Base-by-base conservation (phyloP, 2,888 invertebrate genomes). In the Campoplex nolae region DNA sequence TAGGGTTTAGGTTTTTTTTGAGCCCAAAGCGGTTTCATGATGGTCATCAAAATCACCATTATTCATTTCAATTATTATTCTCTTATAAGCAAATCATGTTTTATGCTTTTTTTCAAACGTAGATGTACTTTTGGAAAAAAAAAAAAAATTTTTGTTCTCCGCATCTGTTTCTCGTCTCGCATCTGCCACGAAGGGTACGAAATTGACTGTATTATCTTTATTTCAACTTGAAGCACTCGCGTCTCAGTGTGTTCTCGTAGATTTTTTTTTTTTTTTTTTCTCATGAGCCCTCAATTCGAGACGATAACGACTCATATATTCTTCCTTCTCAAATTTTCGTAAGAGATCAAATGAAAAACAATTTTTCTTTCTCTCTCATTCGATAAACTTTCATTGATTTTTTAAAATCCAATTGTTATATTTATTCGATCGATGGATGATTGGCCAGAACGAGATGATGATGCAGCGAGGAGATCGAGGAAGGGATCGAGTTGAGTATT, bases 31-130 rank as follows among this genome's bases (percentile, higher is more conserved):
- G 11, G 11, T 42, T 75, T 45, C n/a, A 45, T 1, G 38, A n/a
- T 65, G 18, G 32, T 3, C 18, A 11, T 16, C 8, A 54, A 54
- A 28, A 13, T 62, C 23, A 18, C n/a, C 38, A 56, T 16, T 9
- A n/a, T 58, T 58, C 23, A 56, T 13, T 58, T 11, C 28, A 56
- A 51, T n/a, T 7, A 18, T 82, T 79, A 76, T 83, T 62, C 18
- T 73, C 56, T 56, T 45, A 54, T 84, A 32, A 23, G 23, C 65
- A 18, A 18, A 45, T 73, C 42, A 28, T n/a, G 67, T 23, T 48
- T 1, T 16, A 51, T 4, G 4, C 18, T 51, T 51, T 4, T 4
- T 51, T 51, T 51, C 13, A 1, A 16, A 51, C 18, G 18, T 2
- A 51, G 16, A 51, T 18, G 0, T 18, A 18, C 6, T 51, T 51